Base-by-base conservation (phyloP, 2,113 vertebrate species). In the Myodes glareolus region DNA sequence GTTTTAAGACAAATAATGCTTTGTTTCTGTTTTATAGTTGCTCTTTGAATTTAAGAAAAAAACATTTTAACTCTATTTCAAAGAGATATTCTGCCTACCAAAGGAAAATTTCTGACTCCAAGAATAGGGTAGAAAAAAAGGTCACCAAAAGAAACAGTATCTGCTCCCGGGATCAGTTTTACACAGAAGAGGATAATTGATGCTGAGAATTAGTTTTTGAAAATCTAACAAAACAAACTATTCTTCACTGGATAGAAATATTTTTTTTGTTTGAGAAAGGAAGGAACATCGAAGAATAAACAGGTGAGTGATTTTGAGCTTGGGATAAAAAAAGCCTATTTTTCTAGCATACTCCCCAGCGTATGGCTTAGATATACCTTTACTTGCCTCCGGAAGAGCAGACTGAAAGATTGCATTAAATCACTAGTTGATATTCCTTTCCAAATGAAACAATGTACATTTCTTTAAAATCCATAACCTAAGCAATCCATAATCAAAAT, bases 371-470 rank as follows among this genome's bases (percentile, higher is more conserved):
- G 58, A 21, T 92, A 86, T 31, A 42, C 75, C 29, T 81, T 84
- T 55, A 58, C 42, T 63, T 80, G 63, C 47, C 91, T 55, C 92
- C 16, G 55, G 65, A 93, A 97, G 93, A 95, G 95, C 93, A 91
- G 96, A 98, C 95, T 96, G 94, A 97, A 97, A 95, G 90, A 96
- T 97, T 42, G 90, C 33, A 91, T 92, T 94, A 91, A 98, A 98
- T 29, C 88, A 92, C 93, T 93, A 96, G 96, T 36, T 97, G 96
- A 90, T 96, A 93, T 97, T 94, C 70, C 76, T 95, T 91, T 87
- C 52, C 50, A 92, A 95, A 86, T 96, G 70, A 97, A 98, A 96
- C 25, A 98, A 95, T 94, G 92, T 63, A 95, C 88, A 97, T 33
- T 95, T 91, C n/a, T 23, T 86, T 92, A 92, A 92, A 96, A 94